phyloP scores from a whole-genome alignment of 2,888 invertebrate species.

The Drosophila atripex region DNA sequence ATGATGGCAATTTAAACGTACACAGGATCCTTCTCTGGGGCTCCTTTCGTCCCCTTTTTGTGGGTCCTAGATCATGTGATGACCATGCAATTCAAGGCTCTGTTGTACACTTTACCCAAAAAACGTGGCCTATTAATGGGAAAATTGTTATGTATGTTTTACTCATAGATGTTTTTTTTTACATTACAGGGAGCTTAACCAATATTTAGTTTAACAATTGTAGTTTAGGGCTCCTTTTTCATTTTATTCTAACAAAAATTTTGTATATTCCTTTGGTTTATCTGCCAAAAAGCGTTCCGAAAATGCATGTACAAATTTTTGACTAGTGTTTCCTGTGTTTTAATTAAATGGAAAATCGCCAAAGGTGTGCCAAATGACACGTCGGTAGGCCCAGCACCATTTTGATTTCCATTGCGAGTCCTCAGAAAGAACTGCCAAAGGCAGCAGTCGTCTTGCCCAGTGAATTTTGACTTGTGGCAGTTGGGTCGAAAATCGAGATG shows the following conservation, averaged over 20 bases:
- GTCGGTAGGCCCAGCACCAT: slow-evolving; percentile 23
- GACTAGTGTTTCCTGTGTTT: slow-evolving; percentile 27
- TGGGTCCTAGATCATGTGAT: slow-evolving; percentile 4
- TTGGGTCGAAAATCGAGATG: slow-evolving; percentile 14
- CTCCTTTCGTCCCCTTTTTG: slow-evolving; percentile 20
- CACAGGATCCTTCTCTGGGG: slow-evolving; percentile 38
- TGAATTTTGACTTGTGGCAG: slow-evolving; percentile 53
- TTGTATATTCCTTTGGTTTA: no score
- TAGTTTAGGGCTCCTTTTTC: no score
- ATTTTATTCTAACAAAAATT: no score
- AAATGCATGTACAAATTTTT: background rate
- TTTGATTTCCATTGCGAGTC: slow-evolving; percentile 20
- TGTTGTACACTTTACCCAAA: background rate
- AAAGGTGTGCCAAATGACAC: slow-evolving; percentile 49
- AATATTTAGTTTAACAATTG: background rate
- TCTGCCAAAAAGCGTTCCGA: no score
- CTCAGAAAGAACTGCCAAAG: slow-evolving; percentile 31
- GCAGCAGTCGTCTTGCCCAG: slow-evolving; percentile 49
- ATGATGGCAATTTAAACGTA: slow-evolving; percentile 78
- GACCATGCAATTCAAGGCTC: background rate
- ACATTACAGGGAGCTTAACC: background rate
- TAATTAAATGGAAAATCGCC: slow-evolving; percentile 66
- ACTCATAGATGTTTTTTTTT: no score
- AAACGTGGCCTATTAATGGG: background rate
- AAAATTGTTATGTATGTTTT: background rate